These are phyloP conservation scores for Callipepla californica DNA, from an alignment of 2,113 vertebrate genomes.

Conservation along the genomic window DNA sequence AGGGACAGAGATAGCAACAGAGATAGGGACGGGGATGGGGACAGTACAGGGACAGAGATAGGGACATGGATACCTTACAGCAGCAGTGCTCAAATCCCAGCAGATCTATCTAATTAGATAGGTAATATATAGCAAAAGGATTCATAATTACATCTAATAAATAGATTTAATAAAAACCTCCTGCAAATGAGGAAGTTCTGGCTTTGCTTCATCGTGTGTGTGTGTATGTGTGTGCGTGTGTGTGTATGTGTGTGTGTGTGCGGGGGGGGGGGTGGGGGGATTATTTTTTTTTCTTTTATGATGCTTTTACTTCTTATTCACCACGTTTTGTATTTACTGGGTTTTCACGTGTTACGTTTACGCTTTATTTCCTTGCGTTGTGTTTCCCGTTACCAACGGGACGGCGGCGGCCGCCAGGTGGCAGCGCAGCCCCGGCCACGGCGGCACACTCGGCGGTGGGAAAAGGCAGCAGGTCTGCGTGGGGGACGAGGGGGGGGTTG, in stretches of 20 bases:
- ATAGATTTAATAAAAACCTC: background rate
- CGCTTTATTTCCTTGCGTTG: background rate
- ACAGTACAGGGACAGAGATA: background rate
- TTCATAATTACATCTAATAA: background rate
- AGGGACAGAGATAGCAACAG: background rate
- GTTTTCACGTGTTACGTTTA: background rate
- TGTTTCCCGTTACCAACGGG: background rate
- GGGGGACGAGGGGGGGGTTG: too few species aligned
- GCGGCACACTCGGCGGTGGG: background rate
- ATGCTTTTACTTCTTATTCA: background rate
- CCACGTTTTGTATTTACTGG: background rate
- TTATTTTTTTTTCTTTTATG: accelerated
- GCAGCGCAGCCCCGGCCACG: slow-evolving; percentile 8
- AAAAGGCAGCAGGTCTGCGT: background rate
- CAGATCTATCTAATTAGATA: background rate
- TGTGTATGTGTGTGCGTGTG: too few species aligned
- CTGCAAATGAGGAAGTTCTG: background rate
- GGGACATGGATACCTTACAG: background rate
- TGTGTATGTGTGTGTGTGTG: too few species aligned
- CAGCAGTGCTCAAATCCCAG: background rate
- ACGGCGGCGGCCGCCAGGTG: background rate
- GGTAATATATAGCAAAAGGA: background rate
- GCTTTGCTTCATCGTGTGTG: background rate
- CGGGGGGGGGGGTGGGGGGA: too few species aligned
- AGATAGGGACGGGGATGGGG: too few species aligned